Evolutionary conservation across 2,888 invertebrate genomes (phyloP).

Genomic region (Himalopsyche kuldschensis): DNA sequence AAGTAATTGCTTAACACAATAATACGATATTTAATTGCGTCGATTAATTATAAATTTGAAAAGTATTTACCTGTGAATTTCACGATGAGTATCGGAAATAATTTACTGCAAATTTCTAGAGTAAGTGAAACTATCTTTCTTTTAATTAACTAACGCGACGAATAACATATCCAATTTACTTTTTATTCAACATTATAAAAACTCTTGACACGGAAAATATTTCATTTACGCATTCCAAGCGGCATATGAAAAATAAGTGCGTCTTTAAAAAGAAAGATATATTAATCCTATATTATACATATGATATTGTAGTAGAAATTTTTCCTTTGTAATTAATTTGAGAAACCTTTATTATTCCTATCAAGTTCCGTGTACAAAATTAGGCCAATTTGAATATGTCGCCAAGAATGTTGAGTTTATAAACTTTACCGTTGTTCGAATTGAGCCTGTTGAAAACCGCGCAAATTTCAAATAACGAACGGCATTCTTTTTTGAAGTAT

Average conservation of each 20-base stretch:
- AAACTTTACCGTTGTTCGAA: conserved; percentile 27
- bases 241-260: too few relatives aligned
- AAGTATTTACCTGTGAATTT: conserved; percentile 10
- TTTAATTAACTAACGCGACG: too few relatives aligned
- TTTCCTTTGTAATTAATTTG: too few relatives aligned
- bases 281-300: too few relatives aligned
- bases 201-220: too few relatives aligned
- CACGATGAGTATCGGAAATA: conserved; percentile 17
- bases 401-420: conserved; percentile 9
- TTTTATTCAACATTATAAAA: too few relatives aligned
- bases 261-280: too few relatives aligned
- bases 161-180: too few relatives aligned
- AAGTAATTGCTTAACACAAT: neutral
- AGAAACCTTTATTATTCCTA: too few relatives aligned
- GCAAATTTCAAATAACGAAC: conserved; percentile 26
- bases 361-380: neutral
- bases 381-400: conserved; percentile 18
- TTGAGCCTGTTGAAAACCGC: conserved; percentile 9
- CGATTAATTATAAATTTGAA: neutral
- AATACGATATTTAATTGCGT: neutral
- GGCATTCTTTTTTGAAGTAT: conserved; percentile 20
- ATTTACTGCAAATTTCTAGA: conserved; percentile 26
- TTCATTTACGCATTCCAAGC: too few relatives aligned
- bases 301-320: too few relatives aligned
- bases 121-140: conserved; percentile 14